These are phyloP conservation scores for Apoderus coryli DNA, from an alignment of 2,888 invertebrate species.

Conservation along the genomic window DNA sequence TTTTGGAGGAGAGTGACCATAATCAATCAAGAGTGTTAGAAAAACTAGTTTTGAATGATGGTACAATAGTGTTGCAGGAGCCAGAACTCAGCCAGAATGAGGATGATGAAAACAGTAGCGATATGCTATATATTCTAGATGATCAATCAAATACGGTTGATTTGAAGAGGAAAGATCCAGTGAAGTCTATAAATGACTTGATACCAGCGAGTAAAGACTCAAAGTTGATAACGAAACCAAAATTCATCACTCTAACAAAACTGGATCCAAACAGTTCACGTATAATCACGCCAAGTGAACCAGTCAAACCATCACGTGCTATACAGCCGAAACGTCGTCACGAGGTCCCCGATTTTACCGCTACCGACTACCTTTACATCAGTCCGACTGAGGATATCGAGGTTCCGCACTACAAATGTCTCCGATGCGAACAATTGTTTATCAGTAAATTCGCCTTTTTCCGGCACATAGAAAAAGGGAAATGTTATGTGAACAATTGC, in stretches of 20 bases:
- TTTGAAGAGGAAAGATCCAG: slow-evolving; percentile 12
- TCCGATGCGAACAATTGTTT: slow-evolving; percentile 31
- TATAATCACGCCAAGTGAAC: neutral
- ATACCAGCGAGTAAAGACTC: slow-evolving; percentile 20
- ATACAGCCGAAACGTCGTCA: slow-evolving; percentile 24
- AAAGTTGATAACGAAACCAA: too few species aligned
- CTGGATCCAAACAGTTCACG: slow-evolving; percentile 5
- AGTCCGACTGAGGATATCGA: slow-evolving; percentile 28
- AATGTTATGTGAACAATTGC: slow-evolving; percentile 32
- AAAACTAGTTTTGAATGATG: slow-evolving; percentile 20
- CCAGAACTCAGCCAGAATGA: neutral
- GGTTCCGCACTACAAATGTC: slow-evolving; percentile 28
- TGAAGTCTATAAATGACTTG: slow-evolving; percentile 16
- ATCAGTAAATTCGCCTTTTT: slow-evolving; percentile 31
- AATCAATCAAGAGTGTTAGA: slow-evolving; percentile 17
- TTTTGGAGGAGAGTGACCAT: slow-evolving; percentile 10
- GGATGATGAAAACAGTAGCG: slow-evolving; percentile 22
- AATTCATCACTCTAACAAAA: too few species aligned
- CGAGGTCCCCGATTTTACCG: slow-evolving; percentile 30
- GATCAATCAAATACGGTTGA: slow-evolving; percentile 26
- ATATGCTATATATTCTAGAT: slow-evolving; percentile 29
- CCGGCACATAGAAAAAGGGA: slow-evolving; percentile 31
- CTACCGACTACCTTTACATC: slow-evolving; percentile 26
- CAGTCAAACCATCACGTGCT: slow-evolving; percentile 19
- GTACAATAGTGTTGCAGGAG: too few species aligned